These are phyloP conservation scores for Lota lota DNA, from an alignment of 2,113 vertebrate genomes.

Conservation along the genomic window DNA sequence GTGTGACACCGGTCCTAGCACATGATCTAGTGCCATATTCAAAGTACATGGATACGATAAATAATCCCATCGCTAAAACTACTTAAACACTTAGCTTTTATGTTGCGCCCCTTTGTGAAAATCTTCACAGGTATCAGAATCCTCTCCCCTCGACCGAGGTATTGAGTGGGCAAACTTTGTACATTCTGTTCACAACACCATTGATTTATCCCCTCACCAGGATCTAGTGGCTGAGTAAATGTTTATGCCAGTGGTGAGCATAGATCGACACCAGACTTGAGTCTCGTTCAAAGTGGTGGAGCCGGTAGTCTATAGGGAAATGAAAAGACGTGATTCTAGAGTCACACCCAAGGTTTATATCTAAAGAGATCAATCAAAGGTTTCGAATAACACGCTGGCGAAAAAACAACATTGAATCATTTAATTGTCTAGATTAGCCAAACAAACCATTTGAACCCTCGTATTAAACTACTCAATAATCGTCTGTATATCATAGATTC, in stretches of 20 bases:
- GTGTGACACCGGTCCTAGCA: conserved; percentile 3
- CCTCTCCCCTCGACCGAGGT: background rate
- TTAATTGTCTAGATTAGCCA: too few species aligned
- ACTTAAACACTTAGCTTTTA: background rate
- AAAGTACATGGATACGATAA: conserved; percentile 7
- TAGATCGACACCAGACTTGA: too few species aligned
- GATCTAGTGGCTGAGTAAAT: background rate
- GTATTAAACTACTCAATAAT: too few species aligned
- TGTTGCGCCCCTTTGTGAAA: background rate
- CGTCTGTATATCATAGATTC: too few species aligned
- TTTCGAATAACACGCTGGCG: too few species aligned
- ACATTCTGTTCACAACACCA: background rate
- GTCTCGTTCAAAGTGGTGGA: too few species aligned
- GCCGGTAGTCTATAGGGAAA: too few species aligned
- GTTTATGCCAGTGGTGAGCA: background rate
- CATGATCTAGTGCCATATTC: conserved; percentile 1
- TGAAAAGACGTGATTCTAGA: too few species aligned
- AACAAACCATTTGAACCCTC: too few species aligned
- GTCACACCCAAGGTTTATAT: too few species aligned
- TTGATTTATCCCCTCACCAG: conserved; percentile 4
- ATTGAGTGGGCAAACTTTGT: conserved; percentile 6
- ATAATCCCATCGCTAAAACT: conserved; percentile 9
- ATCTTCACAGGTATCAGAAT: conserved; percentile 10
- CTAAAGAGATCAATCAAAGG: too few species aligned
- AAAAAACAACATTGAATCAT: too few species aligned